Base-by-base conservation (phyloP, 1,140 invertebrate genomes). In the Caerostris darwini region DNA sequence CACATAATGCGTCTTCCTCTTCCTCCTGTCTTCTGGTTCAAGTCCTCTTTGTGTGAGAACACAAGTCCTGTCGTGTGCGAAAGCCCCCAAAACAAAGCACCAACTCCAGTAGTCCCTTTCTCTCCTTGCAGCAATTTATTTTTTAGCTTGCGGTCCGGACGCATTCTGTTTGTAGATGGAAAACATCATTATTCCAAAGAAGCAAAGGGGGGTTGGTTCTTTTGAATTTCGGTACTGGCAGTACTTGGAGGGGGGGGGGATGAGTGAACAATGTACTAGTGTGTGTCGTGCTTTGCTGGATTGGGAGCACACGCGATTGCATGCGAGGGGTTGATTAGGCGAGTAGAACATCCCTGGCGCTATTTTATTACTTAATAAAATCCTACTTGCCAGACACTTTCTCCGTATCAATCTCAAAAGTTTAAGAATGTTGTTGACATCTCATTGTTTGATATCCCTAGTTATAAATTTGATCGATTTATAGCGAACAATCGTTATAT, bases 351-450 rank as follows among this genome's bases (percentile, higher is more conserved):
- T 77, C 71, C 8, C 71, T 34, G 10, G 53, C 71, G 19, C 71
- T 77, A 77, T 77, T 77, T 77, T 77, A 77, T 77, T 77, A 77
- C 71, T 77, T 77, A 77, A 77, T 77, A 77, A 77, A 77, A 77
- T 50, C 6, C 19, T 77, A 77, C 71, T 34, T 77, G 71, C 34
- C 50, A 50, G 53, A 19, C 71, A 34, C 71, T 77, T 50, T 77
- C 19, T 50, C 69, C 34, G 50, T 50, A 77, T 77, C 71, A 77
- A 53, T 77, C 71, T 77, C 7, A 12, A 77, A 50, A 77, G 71
- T 53, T 77, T 77, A 77, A 50, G 71, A 77, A 77, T 77, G 34
- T 34, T 34, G 34, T 34, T 34, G 34, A 34, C 2, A 34, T 34
- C 34, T 34, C 2, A 1, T 34, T 34, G 0, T 34, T 34, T 34